Evolutionary conservation across 2,797 vertebrate genomes (phyloP).

Genomic region (Mallotus villosus): DNA sequence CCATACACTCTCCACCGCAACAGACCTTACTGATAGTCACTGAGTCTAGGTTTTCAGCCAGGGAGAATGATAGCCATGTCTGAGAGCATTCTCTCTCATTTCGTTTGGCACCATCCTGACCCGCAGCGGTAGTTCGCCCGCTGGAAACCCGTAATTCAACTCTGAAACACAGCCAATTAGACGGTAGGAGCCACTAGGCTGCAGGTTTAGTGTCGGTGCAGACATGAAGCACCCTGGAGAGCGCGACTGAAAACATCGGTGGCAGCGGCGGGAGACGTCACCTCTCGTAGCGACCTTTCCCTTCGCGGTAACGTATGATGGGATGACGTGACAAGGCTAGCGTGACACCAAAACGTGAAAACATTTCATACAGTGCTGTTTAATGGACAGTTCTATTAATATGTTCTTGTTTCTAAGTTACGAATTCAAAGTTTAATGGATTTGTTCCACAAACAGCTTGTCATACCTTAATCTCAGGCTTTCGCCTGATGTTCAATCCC

Average conservation of each 20-base stretch:
- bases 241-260: slow-evolving; percentile 23
- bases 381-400: too few relatives aligned
- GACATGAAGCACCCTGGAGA: slow-evolving; percentile 23
- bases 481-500: too few relatives aligned
- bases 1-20: background rate
- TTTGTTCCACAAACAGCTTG: too few relatives aligned
- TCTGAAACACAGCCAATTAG: slow-evolving; percentile 54
- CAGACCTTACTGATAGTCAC: background rate
- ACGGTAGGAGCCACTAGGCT: slow-evolving; percentile 28
- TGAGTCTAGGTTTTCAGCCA: background rate
- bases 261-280: slow-evolving; percentile 17
- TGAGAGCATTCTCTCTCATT: slow-evolving; percentile 4
- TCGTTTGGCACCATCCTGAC: background rate
- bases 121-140: background rate
- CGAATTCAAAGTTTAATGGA: too few relatives aligned
- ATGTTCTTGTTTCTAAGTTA: too few relatives aligned
- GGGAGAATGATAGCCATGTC: slow-evolving; percentile 25
- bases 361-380: too few relatives aligned
- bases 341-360: too few relatives aligned
- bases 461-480: too few relatives aligned
- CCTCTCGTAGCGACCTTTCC: too few relatives aligned
- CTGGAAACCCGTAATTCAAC: background rate
- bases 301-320: too few relatives aligned
- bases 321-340: too few relatives aligned
- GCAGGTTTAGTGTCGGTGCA: slow-evolving; percentile 27